phyloP scores from a whole-genome alignment of 1,140 invertebrate species.

The Leptopilina clavipes region DNA sequence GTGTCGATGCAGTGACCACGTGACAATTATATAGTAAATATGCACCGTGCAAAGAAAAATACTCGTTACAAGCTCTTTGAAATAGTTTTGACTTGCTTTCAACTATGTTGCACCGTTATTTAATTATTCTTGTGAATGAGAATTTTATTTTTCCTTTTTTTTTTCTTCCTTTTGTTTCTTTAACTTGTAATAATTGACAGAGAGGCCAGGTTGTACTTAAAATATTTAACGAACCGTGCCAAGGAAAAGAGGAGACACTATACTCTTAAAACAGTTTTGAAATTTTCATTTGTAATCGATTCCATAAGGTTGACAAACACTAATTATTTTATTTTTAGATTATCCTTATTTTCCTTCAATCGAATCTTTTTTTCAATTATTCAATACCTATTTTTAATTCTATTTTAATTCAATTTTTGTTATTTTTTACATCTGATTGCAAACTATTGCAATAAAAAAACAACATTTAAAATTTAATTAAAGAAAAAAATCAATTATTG shows the following conservation, averaged over 20 bases:
- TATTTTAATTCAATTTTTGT: too few relatives aligned
- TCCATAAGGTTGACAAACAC: background rate
- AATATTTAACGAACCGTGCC: constrained; percentile 19
- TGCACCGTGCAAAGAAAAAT: background rate
- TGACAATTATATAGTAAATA: background rate
- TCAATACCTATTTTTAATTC: too few relatives aligned
- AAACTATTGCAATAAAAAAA: too few relatives aligned
- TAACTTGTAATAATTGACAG: constrained; percentile 21
- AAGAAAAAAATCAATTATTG: background rate
- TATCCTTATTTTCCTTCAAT: constrained; percentile 9
- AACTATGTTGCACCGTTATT: background rate
- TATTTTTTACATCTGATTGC: too few relatives aligned
- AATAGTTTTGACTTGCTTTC: constrained; percentile 2
- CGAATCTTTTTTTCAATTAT: background rate
- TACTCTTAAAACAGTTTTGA: background rate
- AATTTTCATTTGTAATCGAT: background rate
- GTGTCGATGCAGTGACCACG: background rate
- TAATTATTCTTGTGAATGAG: constrained; percentile 4
- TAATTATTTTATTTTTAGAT: background rate
- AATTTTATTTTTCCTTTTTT: background rate
- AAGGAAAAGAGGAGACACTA: background rate
- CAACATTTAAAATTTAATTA: too few relatives aligned
- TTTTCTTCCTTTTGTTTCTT: background rate
- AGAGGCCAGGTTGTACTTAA: background rate
- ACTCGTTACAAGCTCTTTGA: background rate